These are phyloP conservation scores for Corythaixoides concolor DNA, from an alignment of 2,113 vertebrate species.

Conservation along the genomic window DNA sequence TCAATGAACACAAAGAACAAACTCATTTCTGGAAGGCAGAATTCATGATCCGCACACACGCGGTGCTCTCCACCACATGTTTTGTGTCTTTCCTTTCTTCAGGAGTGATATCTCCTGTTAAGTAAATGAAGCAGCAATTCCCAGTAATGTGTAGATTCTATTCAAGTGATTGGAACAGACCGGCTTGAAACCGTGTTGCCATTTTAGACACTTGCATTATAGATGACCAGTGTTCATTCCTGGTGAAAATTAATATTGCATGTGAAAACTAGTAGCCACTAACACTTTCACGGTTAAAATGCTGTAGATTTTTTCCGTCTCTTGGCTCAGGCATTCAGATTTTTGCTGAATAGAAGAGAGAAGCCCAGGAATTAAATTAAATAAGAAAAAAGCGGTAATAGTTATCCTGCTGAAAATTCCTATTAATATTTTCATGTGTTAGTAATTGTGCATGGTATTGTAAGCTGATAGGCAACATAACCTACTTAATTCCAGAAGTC, in stretches of 20 bases:
- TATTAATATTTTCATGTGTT: neutral
- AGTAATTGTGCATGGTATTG: neutral
- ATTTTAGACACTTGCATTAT: neutral
- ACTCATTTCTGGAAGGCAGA: neutral
- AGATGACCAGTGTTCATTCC: neutral
- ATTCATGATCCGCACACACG: neutral
- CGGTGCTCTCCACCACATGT: fast-evolving
- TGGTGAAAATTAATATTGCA: neutral
- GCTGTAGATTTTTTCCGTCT: neutral
- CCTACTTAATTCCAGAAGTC: conserved; percentile 16
- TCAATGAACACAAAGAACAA: neutral
- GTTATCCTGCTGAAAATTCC: neutral
- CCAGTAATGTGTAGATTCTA: neutral
- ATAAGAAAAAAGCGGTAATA: neutral
- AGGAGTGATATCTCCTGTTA: neutral
- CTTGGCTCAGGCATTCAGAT: neutral
- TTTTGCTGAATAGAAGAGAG: neutral
- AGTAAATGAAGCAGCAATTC: neutral
- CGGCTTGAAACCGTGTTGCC: neutral
- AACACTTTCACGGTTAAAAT: neutral
- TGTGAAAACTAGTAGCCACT: neutral
- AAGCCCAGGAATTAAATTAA: conserved; percentile 15
- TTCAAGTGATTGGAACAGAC: neutral
- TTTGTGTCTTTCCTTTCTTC: neutral
- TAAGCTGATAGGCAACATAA: neutral